Evolutionary conservation across 2,797 vertebrate species (phyloP).

Genomic region (Philypnodon macrostomus): DNA sequence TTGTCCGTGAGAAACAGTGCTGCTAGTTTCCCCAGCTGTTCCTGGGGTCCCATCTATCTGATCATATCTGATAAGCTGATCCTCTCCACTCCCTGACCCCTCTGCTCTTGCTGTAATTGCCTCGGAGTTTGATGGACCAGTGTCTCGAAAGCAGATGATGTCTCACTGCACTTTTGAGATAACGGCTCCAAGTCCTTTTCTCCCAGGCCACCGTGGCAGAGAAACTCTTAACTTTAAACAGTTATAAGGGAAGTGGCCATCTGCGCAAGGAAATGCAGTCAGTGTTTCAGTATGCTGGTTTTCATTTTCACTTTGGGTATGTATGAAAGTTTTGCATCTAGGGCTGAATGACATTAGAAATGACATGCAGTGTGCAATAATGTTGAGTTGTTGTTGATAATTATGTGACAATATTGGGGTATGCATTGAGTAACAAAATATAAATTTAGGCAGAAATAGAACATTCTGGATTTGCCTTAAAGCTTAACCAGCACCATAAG

Average conservation of each 20-base stretch:
- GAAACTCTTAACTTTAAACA: conserved; percentile 36
- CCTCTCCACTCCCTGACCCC: conserved; percentile 58
- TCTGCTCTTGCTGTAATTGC: conserved; percentile 64
- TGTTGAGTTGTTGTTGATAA: too few species aligned
- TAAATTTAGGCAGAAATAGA: too few species aligned
- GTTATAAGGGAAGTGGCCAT: conserved; percentile 55
- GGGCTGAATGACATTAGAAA: too few species aligned
- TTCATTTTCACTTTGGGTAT: too few species aligned
- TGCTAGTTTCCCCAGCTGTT: conserved; percentile 68
- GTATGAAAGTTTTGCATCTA: too few species aligned
- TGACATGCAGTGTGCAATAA: too few species aligned
- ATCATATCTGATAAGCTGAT: conserved; percentile 68
- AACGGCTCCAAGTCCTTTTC: conserved; percentile 40
- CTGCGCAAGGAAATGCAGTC: conserved; percentile 50
- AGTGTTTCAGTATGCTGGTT: too few species aligned
- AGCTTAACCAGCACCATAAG: too few species aligned
- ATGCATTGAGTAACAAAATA: too few species aligned
- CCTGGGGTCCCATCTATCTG: conserved; percentile 38
- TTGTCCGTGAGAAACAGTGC: conserved; percentile 42
- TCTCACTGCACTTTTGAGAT: conserved; percentile 58
- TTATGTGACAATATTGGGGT: too few species aligned
- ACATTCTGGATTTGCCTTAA: too few species aligned
- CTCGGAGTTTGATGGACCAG: conserved; percentile 58
- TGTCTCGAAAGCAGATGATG: conserved; percentile 62
- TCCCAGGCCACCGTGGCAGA: conserved; percentile 28